Base-by-base conservation (phyloP, 2,888 invertebrate species). In the Hirtodrosophila confusa region DNA sequence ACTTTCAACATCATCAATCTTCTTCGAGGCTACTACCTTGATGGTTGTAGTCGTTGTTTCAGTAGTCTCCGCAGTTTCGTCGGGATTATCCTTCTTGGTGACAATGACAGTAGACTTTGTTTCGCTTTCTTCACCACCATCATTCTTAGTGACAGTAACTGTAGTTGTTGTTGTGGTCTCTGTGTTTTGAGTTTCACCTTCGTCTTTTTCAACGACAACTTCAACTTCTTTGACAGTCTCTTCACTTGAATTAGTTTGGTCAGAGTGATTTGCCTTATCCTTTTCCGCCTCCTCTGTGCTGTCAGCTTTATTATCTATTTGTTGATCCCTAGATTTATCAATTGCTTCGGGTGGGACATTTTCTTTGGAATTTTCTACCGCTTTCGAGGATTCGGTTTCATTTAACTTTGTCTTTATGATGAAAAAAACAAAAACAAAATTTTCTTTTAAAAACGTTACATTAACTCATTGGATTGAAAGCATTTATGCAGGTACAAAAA, bases 361-460 rank as follows among this genome's bases (percentile, higher is more conserved):
- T 44, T 56, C 66, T 24, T 55, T 50, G 7, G 23, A 37, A 35
- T 31, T 43, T 40, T 43, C 56, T 29, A 37, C 67, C 44, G 39
- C 10, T 39, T 39, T 27, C 11, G 47, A n/a, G 37, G 8, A 44
- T 37, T 63, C 69, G 23, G 47, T 40, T 51, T 55, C 58, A 55
- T 40, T 62, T 9, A 41, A 17, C 39, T 60, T 69, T 12, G 56
- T 63, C 66, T 68, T 68, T 27, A 47, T 43, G 12, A 45, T 37
- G 3, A 31, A 44, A 69, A 57, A 55, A 41, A 61, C 44, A 68
- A 35, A 40, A 43, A 17, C 23, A 37, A 55, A 49, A 11, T 4
- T 10, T 1, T 24, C 39, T 58, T 36, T 39, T 33, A 1, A 11
- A 24, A 36, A 9, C 8, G 11, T 49, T 62, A 31, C 5, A 23